Conservation (phyloP, 1,140 invertebrate genomes). For the Drosophila saltans region DNA sequence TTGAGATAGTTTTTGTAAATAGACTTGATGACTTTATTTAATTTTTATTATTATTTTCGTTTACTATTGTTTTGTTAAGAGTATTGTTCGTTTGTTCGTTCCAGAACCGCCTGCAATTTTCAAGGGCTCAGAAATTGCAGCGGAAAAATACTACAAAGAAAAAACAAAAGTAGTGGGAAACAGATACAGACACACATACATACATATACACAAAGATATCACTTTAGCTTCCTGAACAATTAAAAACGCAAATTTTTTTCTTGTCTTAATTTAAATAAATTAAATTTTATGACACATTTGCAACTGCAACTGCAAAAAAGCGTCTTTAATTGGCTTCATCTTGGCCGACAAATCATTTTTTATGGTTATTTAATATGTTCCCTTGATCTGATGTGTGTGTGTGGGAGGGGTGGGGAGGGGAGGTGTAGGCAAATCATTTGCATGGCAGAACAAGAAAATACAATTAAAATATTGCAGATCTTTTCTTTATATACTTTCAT, state of each 20-base stretch:
- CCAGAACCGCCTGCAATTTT: conserved; percentile 66
- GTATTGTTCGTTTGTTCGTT: conserved; percentile 47
- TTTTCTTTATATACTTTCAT: neutral
- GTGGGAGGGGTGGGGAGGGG: no score
- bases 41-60: conserved; percentile 66
- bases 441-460: conserved; percentile 48
- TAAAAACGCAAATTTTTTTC: conserved; percentile 74
- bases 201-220: neutral
- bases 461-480: conserved; percentile 49
- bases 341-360: conserved; percentile 53
- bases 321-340: conserved; percentile 75
- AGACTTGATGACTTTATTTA: conserved; percentile 79
- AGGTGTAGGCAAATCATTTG: conserved; percentile 33
- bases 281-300: conserved; percentile 76
- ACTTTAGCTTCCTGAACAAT: conserved; percentile 51
- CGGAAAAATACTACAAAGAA: conserved; percentile 5
- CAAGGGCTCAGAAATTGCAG: conserved; percentile 26
- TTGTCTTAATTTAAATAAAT: conserved; percentile 81
- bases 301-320: conserved; percentile 54
- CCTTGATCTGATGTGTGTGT: neutral
- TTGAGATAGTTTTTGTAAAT: conserved; percentile 65
- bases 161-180: no score
- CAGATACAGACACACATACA: no score
- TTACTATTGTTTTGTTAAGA: conserved; percentile 48
- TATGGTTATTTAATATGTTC: conserved; percentile 25